These are phyloP conservation scores for Mycogona germanica DNA, from an alignment of 2,888 invertebrate genomes.

Conservation along the genomic window DNA sequence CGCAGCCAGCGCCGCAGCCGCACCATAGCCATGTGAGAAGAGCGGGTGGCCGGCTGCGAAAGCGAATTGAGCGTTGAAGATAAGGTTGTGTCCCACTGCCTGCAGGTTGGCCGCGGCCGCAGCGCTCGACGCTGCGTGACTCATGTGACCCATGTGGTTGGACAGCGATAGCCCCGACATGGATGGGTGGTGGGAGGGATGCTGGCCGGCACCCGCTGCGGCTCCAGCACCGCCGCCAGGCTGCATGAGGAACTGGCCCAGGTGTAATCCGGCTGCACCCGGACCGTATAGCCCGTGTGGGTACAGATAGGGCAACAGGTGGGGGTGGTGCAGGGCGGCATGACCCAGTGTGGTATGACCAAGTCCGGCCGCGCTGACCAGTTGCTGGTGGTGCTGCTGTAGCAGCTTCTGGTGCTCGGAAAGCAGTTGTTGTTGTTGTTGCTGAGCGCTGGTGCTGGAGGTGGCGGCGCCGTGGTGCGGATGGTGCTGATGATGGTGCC, in stretches of 20 bases:
- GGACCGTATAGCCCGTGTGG: constrained; percentile 72
- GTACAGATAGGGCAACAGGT: constrained; percentile 81
- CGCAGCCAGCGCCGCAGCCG: constrained; percentile 28
- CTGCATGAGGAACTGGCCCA: constrained; percentile 18
- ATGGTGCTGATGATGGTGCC: constrained; percentile 25
- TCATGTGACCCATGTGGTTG: constrained; percentile 27
- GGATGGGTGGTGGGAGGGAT: constrained; percentile 20
- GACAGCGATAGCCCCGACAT: constrained; percentile 28
- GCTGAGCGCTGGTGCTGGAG: too few species aligned
- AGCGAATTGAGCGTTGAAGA: constrained; percentile 80
- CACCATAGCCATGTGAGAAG: constrained; percentile 49
- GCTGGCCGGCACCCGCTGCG: constrained; percentile 21
- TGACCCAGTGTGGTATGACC: constrained; percentile 92
- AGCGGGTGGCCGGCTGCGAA: constrained; percentile 76
- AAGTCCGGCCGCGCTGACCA: constrained; percentile 37
- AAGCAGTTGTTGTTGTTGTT: too few species aligned
- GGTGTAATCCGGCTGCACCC: constrained; percentile 25
- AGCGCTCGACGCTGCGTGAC: constrained; percentile 42
- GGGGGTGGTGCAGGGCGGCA: constrained; percentile 62
- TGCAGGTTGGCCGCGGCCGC: constrained; percentile 30
- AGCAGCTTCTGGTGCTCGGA: constrained; percentile 20
- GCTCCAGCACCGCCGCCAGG: too few species aligned
- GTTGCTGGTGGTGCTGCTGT: constrained; percentile 35
- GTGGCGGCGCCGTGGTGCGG: constrained; percentile 21
- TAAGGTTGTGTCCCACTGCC: constrained; percentile 54